Percentiles rank a stretch among this genome's conserved stretches.
Evolutionary conservation across 2,888 invertebrate genomes (phyloP).

Genomic region (Chouioia cunea): DNA sequence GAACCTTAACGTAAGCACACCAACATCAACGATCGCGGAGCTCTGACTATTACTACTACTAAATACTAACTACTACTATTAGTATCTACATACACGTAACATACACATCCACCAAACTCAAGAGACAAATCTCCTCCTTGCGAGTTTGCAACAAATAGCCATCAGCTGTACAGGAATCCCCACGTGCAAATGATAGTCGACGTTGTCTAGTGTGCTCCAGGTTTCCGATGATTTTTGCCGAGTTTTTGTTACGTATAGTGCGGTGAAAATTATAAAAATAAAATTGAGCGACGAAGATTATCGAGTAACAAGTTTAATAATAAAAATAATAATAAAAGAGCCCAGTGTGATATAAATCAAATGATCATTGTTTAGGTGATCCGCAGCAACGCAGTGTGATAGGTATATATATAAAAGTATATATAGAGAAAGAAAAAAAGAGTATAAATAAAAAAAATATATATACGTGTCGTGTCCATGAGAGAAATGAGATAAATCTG

Average conservation of each 20-base stretch:
- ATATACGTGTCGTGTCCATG: conserved; percentile 47
- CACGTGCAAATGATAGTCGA: conserved; percentile 45
- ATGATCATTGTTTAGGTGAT: conserved; percentile 47
- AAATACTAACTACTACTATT: too few species aligned
- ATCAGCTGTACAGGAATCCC: conserved; percentile 13
- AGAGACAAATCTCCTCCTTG: conserved; percentile 22
- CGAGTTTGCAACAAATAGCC: background rate
- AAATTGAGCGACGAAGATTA: conserved; percentile 21
- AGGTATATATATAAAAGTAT: conserved; percentile 49
- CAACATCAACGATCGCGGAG: conserved; percentile 44
- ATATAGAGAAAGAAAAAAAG: conserved; percentile 4
- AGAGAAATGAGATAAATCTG: conserved; percentile 37
- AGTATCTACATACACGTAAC: too few species aligned
- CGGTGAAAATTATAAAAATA: conserved; percentile 37
- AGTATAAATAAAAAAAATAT: conserved; percentile 18
- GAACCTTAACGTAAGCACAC: conserved; percentile 3
- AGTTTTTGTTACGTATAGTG: conserved; percentile 42
- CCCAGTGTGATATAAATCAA: conserved; percentile 62
- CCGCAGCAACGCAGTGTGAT: conserved; percentile 48
- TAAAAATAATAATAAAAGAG: conserved; percentile 47
- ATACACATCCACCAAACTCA: conserved; percentile 34
- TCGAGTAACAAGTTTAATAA: conserved; percentile 49
- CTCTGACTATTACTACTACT: conserved; percentile 56
- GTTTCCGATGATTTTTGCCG: conserved; percentile 51
- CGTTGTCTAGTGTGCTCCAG: conserved; percentile 59